Evolutionary conservation across 2,888 invertebrate species (phyloP).

Genomic region (Tolmerus cingulatus): DNA sequence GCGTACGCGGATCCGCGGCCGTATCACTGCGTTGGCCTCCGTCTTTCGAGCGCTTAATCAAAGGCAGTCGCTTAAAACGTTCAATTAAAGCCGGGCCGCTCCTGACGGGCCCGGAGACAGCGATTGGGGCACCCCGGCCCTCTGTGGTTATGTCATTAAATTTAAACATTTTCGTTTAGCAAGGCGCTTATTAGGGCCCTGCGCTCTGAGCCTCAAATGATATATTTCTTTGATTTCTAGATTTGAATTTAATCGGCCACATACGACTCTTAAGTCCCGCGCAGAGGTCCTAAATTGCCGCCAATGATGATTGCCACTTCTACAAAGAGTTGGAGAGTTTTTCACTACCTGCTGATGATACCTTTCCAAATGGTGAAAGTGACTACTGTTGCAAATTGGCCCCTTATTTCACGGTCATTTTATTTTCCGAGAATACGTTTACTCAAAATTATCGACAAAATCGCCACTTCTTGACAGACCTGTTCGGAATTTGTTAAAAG

Average conservation of each 20-base stretch:
- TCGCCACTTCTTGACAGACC: neutral
- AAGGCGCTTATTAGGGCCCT: slow-evolving; percentile 41
- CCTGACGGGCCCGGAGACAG: slow-evolving; percentile 35
- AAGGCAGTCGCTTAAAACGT: slow-evolving; percentile 42
- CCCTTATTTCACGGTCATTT: neutral
- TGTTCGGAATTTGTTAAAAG: neutral
- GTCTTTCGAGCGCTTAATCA: slow-evolving; percentile 34
- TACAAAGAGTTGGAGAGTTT: neutral
- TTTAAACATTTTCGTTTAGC: slow-evolving; percentile 47
- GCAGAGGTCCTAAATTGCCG: neutral
- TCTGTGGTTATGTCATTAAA: slow-evolving; percentile 48
- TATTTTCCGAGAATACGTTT: neutral
- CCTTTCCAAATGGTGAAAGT: neutral
- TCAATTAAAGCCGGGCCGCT: slow-evolving; percentile 35
- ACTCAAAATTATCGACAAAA: neutral
- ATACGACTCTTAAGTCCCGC: neutral
- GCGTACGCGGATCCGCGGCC: neutral
- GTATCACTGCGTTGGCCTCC: neutral
- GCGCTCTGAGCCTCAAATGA: slow-evolving; percentile 40
- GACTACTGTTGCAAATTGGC: slow-evolving; percentile 11
- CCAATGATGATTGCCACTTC: neutral
- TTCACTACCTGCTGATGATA: neutral
- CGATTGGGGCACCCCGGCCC: slow-evolving; percentile 36
- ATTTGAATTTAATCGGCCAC: slow-evolving; percentile 46
- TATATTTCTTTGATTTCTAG: slow-evolving; percentile 43